These are phyloP conservation scores for Echeneis naucrates DNA, from an alignment of 2,797 vertebrate genomes.

Conservation along the genomic window DNA sequence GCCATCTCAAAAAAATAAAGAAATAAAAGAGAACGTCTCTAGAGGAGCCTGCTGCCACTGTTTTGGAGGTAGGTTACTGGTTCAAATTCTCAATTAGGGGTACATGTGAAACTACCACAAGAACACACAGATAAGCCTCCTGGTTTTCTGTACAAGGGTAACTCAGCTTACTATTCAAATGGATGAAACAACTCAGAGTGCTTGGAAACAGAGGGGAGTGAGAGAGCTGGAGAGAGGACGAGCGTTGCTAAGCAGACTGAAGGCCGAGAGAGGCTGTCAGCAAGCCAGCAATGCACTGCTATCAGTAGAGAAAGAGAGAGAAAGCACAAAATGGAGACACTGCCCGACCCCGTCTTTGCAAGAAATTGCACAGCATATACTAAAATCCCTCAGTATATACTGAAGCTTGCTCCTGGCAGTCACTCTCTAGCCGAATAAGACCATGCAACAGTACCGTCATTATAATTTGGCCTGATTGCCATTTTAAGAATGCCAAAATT, in stretches of 20 bases:
- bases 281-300: constrained; percentile 71
- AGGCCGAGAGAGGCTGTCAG: constrained; percentile 77
- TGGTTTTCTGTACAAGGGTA: constrained; percentile 51
- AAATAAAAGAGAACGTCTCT: constrained; percentile 41
- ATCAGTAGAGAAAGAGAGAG: constrained; percentile 61
- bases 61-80: constrained; percentile 44
- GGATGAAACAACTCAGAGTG: constrained; percentile 66
- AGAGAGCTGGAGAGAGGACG: constrained; percentile 71
- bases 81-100: constrained; percentile 39
- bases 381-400: constrained; percentile 26
- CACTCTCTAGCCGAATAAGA: background rate
- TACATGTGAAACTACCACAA: background rate
- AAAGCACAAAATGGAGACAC: constrained; percentile 79
- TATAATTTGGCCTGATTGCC: background rate
- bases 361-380: constrained; percentile 42
- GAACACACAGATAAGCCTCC: constrained; percentile 35
- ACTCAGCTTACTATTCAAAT: constrained; percentile 55
- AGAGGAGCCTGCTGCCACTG: constrained; percentile 8
- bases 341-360: constrained; percentile 52
- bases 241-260: constrained; percentile 82
- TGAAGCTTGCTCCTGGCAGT: constrained; percentile 4
- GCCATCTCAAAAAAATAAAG: constrained; percentile 36
- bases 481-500: constrained; percentile 6
- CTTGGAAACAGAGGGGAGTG: constrained; percentile 73
- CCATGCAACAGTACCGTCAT: constrained; percentile 6